phyloP scores from a whole-genome alignment of 2,797 vertebrate species.

The Characodon lateralis region DNA sequence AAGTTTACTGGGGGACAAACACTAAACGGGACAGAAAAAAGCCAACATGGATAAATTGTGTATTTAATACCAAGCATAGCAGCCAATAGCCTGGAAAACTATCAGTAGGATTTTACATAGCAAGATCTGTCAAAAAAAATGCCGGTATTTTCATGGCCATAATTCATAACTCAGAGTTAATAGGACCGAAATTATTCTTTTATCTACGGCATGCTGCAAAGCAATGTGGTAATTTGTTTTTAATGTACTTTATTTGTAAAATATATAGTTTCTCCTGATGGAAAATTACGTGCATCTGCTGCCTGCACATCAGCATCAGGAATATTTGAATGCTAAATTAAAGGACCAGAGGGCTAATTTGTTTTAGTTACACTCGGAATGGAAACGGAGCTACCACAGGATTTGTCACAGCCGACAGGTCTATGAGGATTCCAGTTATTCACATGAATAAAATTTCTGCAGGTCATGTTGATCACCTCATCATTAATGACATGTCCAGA shows the following conservation, averaged over 20 bases:
- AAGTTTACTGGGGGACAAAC: neutral
- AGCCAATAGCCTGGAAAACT: neutral
- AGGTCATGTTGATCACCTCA: neutral
- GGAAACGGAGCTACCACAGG: neutral
- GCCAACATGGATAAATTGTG: neutral
- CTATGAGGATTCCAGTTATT: neutral
- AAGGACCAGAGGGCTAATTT: neutral
- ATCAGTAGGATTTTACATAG: neutral
- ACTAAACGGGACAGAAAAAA: neutral
- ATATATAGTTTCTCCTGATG: neutral
- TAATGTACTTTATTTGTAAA: neutral
- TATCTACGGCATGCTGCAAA: neutral
- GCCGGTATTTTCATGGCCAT: neutral
- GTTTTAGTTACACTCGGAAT: neutral
- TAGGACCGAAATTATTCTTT: neutral
- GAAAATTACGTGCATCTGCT: neutral
- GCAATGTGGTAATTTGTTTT: neutral
- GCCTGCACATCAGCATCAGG: neutral
- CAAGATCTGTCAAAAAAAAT: neutral
- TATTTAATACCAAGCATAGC: neutral
- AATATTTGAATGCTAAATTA: neutral
- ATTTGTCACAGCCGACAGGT: neutral
- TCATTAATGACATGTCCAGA: neutral
- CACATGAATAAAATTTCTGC: neutral
- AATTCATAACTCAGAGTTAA: neutral